phyloP scores from a whole-genome alignment of 1,140 invertebrate genomes.

The Sweltsa coloradensis region DNA sequence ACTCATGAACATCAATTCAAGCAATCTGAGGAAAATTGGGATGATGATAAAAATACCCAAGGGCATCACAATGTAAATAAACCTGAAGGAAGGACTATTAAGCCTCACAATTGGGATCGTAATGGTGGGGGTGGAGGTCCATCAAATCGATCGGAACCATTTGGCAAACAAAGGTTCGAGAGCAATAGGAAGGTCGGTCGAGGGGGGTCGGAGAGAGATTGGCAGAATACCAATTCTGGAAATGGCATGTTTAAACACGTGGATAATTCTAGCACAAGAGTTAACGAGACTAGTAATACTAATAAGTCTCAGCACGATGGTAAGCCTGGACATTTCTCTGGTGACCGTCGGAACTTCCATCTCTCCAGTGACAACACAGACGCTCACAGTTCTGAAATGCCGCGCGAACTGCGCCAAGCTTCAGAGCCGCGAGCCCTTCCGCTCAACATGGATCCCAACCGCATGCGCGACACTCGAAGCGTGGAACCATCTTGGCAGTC shows the following conservation, averaged over 20 bases:
- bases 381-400: constrained; percentile 2
- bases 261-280: constrained; percentile 17
- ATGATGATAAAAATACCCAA: too few species aligned
- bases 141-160: background rate
- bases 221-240: background rate
- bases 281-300: constrained; percentile 28
- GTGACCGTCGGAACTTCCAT: constrained; percentile 19
- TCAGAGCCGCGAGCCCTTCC: constrained; percentile 36
- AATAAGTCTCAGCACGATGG: constrained; percentile 26
- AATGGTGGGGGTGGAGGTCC: background rate
- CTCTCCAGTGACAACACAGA: constrained; percentile 6
- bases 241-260: constrained; percentile 1
- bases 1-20: background rate
- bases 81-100: background rate
- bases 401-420: constrained; percentile 25
- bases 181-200: background rate
- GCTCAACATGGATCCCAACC: constrained; percentile 28
- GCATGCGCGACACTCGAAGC: constrained; percentile 37
- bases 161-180: background rate
- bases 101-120: constrained; percentile 7
- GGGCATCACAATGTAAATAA: too few species aligned
- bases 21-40: constrained; percentile 7
- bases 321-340: constrained; percentile 21
- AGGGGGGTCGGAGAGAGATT: background rate
- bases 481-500: constrained; percentile 31